A percentile compares a stretch with the other conserved stretches of the same genome.
Evolutionary conservation across 2,888 invertebrate genomes (phyloP).

Genomic region (Amphipyra berbera): DNA sequence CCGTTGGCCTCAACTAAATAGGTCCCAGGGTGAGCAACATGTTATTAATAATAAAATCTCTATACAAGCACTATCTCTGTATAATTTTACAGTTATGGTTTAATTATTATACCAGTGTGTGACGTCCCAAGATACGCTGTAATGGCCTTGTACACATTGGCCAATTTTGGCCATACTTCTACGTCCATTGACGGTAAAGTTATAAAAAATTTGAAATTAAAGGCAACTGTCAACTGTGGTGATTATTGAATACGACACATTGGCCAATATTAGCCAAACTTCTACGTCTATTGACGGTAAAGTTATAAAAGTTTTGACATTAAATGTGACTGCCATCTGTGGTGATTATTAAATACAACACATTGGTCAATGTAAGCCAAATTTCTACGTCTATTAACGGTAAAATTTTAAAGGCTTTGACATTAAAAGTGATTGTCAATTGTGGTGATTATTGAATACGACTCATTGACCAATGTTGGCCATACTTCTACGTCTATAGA

Average conservation of each 20-base stretch:
- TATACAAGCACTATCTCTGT: constrained; percentile 5
- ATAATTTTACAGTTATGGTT: constrained; percentile 10
- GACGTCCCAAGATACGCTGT: constrained; percentile 5
- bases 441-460: no score
- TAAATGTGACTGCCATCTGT: no score
- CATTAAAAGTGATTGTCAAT: no score
- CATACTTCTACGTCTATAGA: background rate
- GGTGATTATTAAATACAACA: no score
- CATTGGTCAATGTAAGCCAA: background rate
- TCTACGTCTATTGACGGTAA: background rate
- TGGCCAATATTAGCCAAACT: background rate
- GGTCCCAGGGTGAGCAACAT: constrained; percentile 10
- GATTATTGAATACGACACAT: background rate
- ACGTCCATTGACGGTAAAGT: no score
- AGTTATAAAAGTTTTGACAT: no score
- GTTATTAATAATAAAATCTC: constrained; percentile 7
- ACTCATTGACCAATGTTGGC: background rate
- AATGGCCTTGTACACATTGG: background rate
- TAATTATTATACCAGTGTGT: constrained; percentile 8
- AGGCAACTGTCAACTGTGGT: no score
- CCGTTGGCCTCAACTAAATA: background rate
- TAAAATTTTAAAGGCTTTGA: no score
- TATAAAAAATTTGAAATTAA: no score
- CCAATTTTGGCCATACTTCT: background rate
- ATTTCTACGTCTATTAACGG: background rate